Evolutionary conservation across 2,888 invertebrate genomes (phyloP), one percentile per base, ranked within the genome.

Genomic region (Actias luna): DNA sequence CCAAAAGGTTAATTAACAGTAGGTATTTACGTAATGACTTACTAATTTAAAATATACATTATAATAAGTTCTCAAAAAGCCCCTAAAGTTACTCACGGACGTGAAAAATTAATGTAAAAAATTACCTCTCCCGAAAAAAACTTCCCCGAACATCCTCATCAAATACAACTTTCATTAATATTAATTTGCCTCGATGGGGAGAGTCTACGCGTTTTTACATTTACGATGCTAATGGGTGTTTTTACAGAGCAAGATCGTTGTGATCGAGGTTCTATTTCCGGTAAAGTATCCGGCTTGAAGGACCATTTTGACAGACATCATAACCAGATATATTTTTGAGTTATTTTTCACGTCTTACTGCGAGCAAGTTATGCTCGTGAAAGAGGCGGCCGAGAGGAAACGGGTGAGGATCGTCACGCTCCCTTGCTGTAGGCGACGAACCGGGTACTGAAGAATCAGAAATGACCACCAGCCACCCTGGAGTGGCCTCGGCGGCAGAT

Each of bases 131-230:
- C 12, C 46, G 33, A 33, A n/a, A 50, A 50, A 55, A 55, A n/a
- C n/a, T 55, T 55, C 29, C 29, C 55, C 29, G 29, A 55, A 55
- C 55, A 29, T 55, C 55, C 55, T 55, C 55, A 55, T 55, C 55
- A 55, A 55, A 29, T 55, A 29, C 29, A 55, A 55, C 55, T 55
- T 55, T 55, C 55, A 55, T 55, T 55, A 55, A 55, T 55, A 55
- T 55, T 55, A 55, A 55, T 55, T 29, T 55, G 27, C 16, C 29
- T 29, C 55, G 55, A 55, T 55, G 55, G 29, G 46, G 55, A 55
- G 55, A 55, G 55, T 27, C n/a, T 55, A 29, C 5, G 55, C 16
- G 29, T 14, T 55, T n/a, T n/a, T 29, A 55, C 29, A 55, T 55
- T 55, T 27, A n/a, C 55, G 22, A 50, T 50, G 25, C 46, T 50